A percentile compares a stretch with the other conserved stretches of the same genome.
phyloP scores from a whole-genome alignment of 2,888 invertebrate genomes.

The Drosophila koepferae region DNA sequence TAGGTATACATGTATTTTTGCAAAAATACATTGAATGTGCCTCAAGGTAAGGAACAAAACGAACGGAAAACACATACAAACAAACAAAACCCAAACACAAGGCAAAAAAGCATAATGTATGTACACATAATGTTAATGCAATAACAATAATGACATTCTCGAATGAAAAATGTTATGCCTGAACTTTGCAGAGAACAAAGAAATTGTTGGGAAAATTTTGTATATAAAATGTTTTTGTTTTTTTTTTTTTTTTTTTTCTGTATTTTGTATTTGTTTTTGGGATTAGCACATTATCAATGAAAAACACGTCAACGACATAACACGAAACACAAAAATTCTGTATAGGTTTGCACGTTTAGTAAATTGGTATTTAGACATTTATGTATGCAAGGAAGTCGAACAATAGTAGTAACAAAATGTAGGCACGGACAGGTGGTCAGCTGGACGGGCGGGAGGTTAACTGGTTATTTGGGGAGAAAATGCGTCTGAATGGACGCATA shows the following conservation, averaged over 20 bases:
- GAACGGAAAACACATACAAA: neutral
- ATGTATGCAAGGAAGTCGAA: constrained; percentile 17
- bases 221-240: neutral
- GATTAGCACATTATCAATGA: constrained; percentile 35
- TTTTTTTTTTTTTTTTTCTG: neutral
- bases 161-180: constrained; percentile 25
- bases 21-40: constrained; percentile 54
- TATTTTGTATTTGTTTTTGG: constrained; percentile 1
- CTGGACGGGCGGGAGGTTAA: neutral
- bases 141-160: constrained; percentile 42
- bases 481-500: constrained; percentile 25
- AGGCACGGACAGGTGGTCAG: neutral
- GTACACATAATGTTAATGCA: constrained; percentile 51
- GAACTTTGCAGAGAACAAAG: constrained; percentile 20
- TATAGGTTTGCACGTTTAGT: constrained; percentile 17
- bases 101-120: constrained; percentile 31
- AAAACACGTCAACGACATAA: constrained; percentile 48
- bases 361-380: constrained; percentile 8
- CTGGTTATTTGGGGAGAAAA: constrained; percentile 11
- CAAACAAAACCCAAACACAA: constrained; percentile 10
- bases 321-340: constrained; percentile 41
- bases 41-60: constrained; percentile 11
- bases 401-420: constrained; percentile 4
- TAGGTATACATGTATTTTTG: constrained; percentile 33
- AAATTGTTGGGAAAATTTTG: constrained; percentile 23